Evolutionary conservation across 2,888 invertebrate species (phyloP).

Genomic region (Spilarctia lutea): DNA sequence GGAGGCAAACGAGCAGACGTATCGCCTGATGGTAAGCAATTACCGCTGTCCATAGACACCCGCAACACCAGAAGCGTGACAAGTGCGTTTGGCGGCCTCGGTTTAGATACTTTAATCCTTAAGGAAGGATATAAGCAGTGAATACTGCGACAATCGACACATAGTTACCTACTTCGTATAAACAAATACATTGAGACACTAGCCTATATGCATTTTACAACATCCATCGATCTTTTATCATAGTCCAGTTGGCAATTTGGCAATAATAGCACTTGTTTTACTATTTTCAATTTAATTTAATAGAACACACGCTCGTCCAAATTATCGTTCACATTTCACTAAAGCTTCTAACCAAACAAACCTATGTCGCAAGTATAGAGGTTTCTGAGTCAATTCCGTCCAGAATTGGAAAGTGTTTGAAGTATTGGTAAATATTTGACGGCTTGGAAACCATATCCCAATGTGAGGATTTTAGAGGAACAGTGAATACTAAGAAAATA

Average conservation of each 20-base stretch:
- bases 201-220: no score
- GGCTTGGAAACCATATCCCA: conserved; percentile 16
- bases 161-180: no score
- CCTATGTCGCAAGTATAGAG: conserved; percentile 13
- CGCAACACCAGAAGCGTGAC: no score
- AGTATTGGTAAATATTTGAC: conserved; percentile 20
- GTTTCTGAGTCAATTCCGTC: conserved; percentile 18
- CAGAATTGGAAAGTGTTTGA: conserved; percentile 20
- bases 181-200: no score
- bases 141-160: no score
- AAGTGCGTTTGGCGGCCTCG: no score
- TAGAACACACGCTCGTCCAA: neutral
- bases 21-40: no score
- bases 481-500: conserved; percentile 15
- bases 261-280: neutral
- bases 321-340: conserved; percentile 2
- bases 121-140: no score
- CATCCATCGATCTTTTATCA: no score
- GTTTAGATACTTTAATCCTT: no score
- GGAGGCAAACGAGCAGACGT: no score
- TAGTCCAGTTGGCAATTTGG: neutral
- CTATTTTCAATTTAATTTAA: neutral
- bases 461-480: neutral
- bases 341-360: conserved; percentile 13
- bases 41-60: no score